phyloP scores from a whole-genome alignment of 2,888 invertebrate species.

The Leucophenga maculata region DNA sequence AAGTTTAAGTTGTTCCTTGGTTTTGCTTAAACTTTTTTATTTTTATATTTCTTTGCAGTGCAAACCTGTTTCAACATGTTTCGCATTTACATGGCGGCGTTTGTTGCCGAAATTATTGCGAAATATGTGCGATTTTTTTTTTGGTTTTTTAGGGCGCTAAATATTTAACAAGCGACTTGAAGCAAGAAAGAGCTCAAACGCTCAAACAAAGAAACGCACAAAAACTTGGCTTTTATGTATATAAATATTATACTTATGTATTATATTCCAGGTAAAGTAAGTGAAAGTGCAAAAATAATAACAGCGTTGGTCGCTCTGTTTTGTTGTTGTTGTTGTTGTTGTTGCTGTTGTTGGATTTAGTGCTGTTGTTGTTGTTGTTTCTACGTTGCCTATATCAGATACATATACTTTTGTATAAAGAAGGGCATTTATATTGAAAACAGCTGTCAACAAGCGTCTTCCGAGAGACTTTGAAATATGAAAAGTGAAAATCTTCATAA shows the following conservation, averaged over 20 bases:
- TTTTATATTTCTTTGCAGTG: neutral
- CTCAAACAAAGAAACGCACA: neutral
- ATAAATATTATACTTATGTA: conserved; percentile 30
- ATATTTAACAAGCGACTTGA: conserved; percentile 26
- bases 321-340: conserved; percentile 6
- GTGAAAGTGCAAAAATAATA: conserved; percentile 61
- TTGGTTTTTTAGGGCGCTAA: conserved; percentile 43
- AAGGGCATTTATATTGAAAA: neutral
- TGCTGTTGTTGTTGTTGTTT: conserved; percentile 17
- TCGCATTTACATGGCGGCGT: neutral
- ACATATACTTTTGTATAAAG: no score
- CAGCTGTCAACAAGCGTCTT: neutral
- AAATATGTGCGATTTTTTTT: conserved; percentile 45
- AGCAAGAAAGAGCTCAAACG: conserved; percentile 7
- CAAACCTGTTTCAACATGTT: neutral
- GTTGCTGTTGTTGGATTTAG: neutral
- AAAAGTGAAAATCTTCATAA: conserved; percentile 19
- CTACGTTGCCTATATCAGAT: neutral
- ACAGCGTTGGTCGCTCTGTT: neutral
- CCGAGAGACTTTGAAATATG: conserved; percentile 5
- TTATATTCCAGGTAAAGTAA: conserved; percentile 51
- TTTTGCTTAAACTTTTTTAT: conserved; percentile 6
- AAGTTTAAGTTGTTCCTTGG: neutral
- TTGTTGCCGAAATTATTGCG: conserved; percentile 40
- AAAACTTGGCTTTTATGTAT: conserved; percentile 8